phyloP scores from a whole-genome alignment of 2,113 vertebrate species.

The Lophochroa leadbeateri region DNA sequence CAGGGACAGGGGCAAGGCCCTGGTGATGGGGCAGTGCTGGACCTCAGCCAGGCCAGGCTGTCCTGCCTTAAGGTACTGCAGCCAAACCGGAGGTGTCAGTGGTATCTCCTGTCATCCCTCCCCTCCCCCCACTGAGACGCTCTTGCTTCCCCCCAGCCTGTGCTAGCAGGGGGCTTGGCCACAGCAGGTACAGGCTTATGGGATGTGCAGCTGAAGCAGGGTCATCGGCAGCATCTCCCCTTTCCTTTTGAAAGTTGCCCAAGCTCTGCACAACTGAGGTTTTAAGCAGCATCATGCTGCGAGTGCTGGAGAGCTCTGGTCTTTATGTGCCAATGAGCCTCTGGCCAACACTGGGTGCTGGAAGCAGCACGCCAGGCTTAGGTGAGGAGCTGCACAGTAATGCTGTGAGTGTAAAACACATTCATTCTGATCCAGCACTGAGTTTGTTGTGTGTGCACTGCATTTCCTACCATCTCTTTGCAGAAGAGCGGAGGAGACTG shows the following conservation, averaged over 20 bases:
- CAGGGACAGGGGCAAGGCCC: accelerated
- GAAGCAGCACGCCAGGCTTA: not conserved
- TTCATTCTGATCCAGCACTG: not conserved
- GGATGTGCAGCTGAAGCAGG: not conserved
- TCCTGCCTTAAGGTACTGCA: not conserved
- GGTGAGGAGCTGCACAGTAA: accelerated
- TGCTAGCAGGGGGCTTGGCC: not conserved
- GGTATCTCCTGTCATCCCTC: not conserved
- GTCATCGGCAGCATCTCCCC: not conserved
- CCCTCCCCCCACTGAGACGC: accelerated
- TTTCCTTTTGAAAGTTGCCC: not conserved
- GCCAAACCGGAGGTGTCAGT: not conserved
- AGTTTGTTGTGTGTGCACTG: not conserved
- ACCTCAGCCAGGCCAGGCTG: not conserved
- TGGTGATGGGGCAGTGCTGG: not conserved
- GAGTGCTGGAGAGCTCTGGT: accelerated
- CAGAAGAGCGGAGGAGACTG: slow-evolving; percentile 50
- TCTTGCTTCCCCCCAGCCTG: not conserved
- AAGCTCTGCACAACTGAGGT: not conserved
- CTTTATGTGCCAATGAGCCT: not conserved
- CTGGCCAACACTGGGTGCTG: not conserved
- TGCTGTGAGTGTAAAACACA: not conserved
- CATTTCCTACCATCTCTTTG: not conserved
- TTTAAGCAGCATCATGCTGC: accelerated
- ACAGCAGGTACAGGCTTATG: accelerated